Evolutionary conservation across 1,140 invertebrate species (phyloP), one percentile per base, ranked within the genome.

Genomic region (Glossosoma conforme): DNA sequence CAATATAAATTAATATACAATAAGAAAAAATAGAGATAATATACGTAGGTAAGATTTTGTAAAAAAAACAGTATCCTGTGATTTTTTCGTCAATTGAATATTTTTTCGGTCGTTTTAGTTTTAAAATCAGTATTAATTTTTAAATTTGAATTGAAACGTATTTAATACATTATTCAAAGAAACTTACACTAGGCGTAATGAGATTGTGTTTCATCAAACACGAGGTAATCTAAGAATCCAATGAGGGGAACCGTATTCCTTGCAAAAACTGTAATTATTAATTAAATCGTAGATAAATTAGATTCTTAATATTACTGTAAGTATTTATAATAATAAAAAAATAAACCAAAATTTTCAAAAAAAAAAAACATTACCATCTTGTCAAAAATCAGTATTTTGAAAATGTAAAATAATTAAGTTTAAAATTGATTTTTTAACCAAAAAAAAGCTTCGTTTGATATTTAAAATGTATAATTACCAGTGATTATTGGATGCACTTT

Each of bases 211-310:
- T 3, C n/a, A 33, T 33, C 32, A 33, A 33, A 33, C 32, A 33
- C 32, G n/a, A n/a, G n/a, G 15, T 33, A 33, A 11, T 43, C 21
- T 44, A 50, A 50, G 69, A 71, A 71, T 55, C 68, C 71, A 68
- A 53, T 58, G 68, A 63, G 65, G 32, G 72, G 72, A 74, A 75
- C 70, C 72, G 57, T 62, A 75, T 66, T 73, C 71, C 72, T 74
- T 75, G 70, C 71, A 74, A 70, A 50, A 25, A 21, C 40, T 46
- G 44, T 49, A 52, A 43, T 58, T 53, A 58, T 58, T 45, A 44
- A 54, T 49, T 53, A 52, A 56, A 56, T 50, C 28, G 22, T 50
- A 44, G 41, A 44, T 14, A 44, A 44, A 44, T 51, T n/a, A 51
- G 48, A 30, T 44, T 51, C 41, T 37, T 51, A 51, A 44, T 44